Percentiles rank a stretch among this genome's conserved stretches.
phyloP scores from a whole-genome alignment of 2,888 invertebrate genomes.

The Eumacrocentrus americanus region DNA sequence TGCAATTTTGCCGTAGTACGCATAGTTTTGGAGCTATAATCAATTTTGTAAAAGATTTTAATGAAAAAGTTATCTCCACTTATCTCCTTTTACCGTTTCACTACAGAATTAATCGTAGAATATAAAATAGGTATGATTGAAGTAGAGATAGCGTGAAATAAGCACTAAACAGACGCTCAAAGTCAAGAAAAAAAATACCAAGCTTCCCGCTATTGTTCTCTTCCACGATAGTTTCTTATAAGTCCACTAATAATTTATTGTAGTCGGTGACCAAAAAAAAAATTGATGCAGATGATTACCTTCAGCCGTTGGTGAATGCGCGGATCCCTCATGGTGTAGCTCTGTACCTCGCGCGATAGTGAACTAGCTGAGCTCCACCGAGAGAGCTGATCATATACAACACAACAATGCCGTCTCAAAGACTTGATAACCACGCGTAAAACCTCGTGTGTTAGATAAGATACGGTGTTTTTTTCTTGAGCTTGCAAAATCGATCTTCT shows the following conservation, averaged over 20 bases:
- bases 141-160: neutral
- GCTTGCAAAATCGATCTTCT: slow-evolving; percentile 33
- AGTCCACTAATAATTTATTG: neutral
- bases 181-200: slow-evolving; percentile 11
- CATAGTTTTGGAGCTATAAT: too few species aligned
- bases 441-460: too few species aligned
- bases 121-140: neutral
- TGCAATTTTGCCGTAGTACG: too few species aligned
- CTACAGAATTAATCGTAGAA: neutral
- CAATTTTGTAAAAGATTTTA: too few species aligned
- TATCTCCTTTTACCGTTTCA: too few species aligned
- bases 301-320: slow-evolving; percentile 59
- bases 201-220: neutral
- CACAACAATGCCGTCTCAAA: slow-evolving; percentile 61
- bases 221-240: neutral
- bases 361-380: slow-evolving; percentile 71
- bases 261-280: neutral
- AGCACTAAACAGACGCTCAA: slow-evolving; percentile 4
- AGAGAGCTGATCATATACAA: slow-evolving; percentile 66
- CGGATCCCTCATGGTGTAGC: slow-evolving; percentile 65
- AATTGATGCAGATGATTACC: slow-evolving; percentile 47
- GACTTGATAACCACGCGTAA: slow-evolving; percentile 39
- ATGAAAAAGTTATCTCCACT: too few species aligned
- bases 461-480: too few species aligned
- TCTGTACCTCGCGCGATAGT: slow-evolving; percentile 68